Base-by-base conservation (phyloP, 2,888 invertebrate genomes). In the Beris chalybata region DNA sequence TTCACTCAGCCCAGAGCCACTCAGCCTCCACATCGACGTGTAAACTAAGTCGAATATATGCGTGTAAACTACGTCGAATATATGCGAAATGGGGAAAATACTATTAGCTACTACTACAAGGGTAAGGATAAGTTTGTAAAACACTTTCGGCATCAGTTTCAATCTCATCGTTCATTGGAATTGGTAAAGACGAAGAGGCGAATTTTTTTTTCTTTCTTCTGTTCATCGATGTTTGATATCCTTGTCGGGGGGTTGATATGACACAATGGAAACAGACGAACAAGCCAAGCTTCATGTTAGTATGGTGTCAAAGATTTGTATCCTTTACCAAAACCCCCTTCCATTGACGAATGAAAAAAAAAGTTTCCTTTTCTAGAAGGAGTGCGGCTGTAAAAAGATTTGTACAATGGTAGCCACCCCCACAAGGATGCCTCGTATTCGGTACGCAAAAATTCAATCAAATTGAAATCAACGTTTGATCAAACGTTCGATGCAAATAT, bases 171-270 rank as follows among this genome's bases (percentile, higher is more conserved):
- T 50, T 48, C 65, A 52, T 65, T 48, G 44, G 58, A 65, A 65
- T 65, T 65, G 65, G 58, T 65, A 58, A 65, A 48, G 58, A 55
- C 44, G n/a, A 52, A 43, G 65, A 48, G 38, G 7, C 5, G 38
- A 7, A 9, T 38, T 38, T 38, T 38, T 32, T 32, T 9, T 38
- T 38, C 9, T 9, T 48, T 65, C 58, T 65, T 43, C 50, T 65
- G 58, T 65, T 65, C 58, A 58, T 44, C 65, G 58, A 65, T 52
- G 65, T 65, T 44, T 52, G 65, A 65, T 65, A 65, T 56, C 47
- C 65, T 65, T 65, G 65, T 65, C 53, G 11, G 50, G 57, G 57
- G 65, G 65, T 43, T 65, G 65, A 65, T 65, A 57, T 65, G 65
- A 65, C 65, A 65, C 65, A 65, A 65, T 65, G 65, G 58, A 29